Conservation (phyloP, 2,797 vertebrate genomes). For the Xenentodon cancila region DNA sequence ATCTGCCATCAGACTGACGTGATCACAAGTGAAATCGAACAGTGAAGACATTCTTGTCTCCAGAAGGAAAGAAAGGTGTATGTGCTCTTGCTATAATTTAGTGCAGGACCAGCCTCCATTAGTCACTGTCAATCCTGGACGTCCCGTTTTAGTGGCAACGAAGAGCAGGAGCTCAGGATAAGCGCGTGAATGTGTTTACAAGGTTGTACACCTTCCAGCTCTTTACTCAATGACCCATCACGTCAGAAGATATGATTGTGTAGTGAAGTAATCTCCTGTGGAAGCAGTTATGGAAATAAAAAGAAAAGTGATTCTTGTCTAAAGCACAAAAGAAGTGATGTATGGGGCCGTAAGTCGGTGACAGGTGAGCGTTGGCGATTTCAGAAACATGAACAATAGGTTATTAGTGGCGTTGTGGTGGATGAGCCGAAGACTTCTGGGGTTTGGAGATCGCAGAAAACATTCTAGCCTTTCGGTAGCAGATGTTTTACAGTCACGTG, state of each 20-base stretch:
- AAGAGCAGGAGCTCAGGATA: conserved; percentile 40
- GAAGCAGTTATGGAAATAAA: conserved; percentile 64
- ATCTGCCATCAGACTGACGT: conserved; percentile 24
- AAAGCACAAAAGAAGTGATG: conserved; percentile 73
- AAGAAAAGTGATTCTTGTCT: conserved; percentile 54
- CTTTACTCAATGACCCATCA: conserved; percentile 56
- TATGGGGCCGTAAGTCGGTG: conserved; percentile 66
- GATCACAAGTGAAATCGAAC: conserved; percentile 27
- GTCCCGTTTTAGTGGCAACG: conserved; percentile 58
- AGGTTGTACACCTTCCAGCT: conserved; percentile 37
- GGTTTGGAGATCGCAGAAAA: conserved; percentile 5
- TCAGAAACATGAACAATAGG: conserved; percentile 26
- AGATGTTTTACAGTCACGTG: too few relatives aligned
- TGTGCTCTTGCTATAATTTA: conserved; percentile 65
- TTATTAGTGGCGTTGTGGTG: conserved; percentile 12
- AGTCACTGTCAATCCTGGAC: conserved; percentile 75
- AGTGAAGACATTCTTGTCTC: conserved; percentile 1
- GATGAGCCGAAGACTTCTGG: conserved; percentile 19
- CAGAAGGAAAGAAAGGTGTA: conserved; percentile 13
- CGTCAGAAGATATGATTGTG: conserved; percentile 76
- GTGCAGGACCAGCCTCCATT: conserved; percentile 68
- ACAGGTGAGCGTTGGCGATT: conserved; percentile 41
- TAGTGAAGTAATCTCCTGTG: conserved; percentile 64
- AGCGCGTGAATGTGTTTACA: conserved; percentile 45
- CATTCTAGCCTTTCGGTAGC: too few relatives aligned